Base-by-base conservation (phyloP, 2,797 vertebrate genomes). In the Huso huso region DNA sequence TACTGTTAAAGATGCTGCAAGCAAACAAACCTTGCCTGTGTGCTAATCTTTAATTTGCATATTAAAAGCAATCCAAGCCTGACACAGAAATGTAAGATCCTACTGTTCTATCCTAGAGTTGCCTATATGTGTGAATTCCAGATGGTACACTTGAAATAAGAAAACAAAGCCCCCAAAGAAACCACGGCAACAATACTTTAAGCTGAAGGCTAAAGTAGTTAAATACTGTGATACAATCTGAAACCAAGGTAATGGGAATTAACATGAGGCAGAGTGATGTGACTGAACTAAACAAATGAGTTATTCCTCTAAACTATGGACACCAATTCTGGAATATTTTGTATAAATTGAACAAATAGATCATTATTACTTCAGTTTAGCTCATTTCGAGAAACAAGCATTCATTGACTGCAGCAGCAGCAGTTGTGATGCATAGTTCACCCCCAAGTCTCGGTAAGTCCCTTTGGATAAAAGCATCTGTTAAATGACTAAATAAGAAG, bases 31-130 rank as follows among this genome's bases (percentile, higher is more conserved):
- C 66, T 37, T 37, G 23, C 23, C 78, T 71, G 73, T 78, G 71
- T 75, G 77, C 79, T 84, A 86, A 87, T 85, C 86, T 81, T 61
- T 71, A 63, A 85, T 89, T 89, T 85, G 79, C 86, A 88, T 86
- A 79, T 81, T 85, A 86, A 86, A 87, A 78, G 79, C 68, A 72
- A 75, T 76, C 75, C 81, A 82, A 81, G 80, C 82, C 61, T 73
- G 72, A 79, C 69, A 75, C 65, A 78, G 72, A 75, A 75, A 67
- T 74, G 68, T 83, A 82, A 86, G 83, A 83, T 80, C 75, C 18
- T 68, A 73, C 79, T 69, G 79, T 78, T 75, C 79, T 79, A 82
- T 48, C 51, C n/a, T 9, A 18, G 9, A 11, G 48, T 48, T 8
- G 7, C 5, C 62, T n/a, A n/a, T 11, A 52, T 51, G 18, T 49